A percentile compares a stretch with the other conserved stretches of the same genome.
Conservation (phyloP, 2,888 invertebrate genomes). For the Adelphocoris suturalis region DNA sequence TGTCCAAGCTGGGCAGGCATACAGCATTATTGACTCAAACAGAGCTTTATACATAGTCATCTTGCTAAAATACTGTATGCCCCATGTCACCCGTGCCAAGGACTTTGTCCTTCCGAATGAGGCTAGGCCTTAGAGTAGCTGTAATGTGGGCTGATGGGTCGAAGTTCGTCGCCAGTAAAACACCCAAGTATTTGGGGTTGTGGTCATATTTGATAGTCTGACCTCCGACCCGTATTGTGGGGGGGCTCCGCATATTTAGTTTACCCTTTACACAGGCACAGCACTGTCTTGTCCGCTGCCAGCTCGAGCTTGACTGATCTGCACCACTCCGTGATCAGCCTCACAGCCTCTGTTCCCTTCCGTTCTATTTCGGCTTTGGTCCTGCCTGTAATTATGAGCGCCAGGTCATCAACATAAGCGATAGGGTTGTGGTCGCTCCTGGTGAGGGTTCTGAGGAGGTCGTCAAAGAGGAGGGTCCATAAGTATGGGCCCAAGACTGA, state of each 20-base stretch:
- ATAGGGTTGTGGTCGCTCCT: not conserved
- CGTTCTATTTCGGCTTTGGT: constrained; percentile 50
- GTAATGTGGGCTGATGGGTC: no score
- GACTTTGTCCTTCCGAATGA: not conserved
- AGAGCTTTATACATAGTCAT: not conserved
- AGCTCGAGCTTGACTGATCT: not conserved
- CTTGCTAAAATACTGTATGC: not conserved
- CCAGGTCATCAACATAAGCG: constrained; percentile 62
- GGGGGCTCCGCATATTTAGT: constrained; percentile 34
- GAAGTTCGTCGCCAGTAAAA: no score
- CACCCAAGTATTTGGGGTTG: constrained; percentile 25
- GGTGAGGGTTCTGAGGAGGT: constrained; percentile 16
- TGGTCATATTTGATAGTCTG: not conserved
- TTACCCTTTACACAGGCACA: not conserved
- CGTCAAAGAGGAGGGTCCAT: no score
- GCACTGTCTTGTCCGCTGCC: constrained; percentile 1
- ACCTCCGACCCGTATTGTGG: not conserved
- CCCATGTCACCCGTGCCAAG: not conserved
- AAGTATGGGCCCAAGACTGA: constrained; percentile 56
- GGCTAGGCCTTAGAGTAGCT: no score
- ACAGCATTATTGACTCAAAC: no score
- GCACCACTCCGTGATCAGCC: constrained; percentile 40
- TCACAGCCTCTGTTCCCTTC: constrained; percentile 29
- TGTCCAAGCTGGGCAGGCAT: constrained; percentile 28
- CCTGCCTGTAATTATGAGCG: not conserved